phyloP scores from a whole-genome alignment of 2,797 vertebrate species.

The Schizopygopsis pylzovi region DNA sequence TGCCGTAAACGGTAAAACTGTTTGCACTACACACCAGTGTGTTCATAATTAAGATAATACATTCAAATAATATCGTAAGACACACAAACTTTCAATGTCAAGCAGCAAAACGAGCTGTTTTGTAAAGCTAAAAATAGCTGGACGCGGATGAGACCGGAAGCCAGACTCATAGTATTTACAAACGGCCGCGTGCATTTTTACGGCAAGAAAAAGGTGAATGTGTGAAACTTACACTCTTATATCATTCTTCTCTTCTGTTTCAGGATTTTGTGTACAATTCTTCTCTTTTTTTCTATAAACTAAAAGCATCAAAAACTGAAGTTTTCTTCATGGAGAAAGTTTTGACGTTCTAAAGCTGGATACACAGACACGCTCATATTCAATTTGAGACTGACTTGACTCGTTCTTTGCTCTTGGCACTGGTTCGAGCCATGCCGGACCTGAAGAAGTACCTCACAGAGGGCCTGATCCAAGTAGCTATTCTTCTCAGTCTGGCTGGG shows the following conservation, averaged over 20 bases:
- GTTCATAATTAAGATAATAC: too few relatives aligned
- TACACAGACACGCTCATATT: not conserved
- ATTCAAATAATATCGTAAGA: too few relatives aligned
- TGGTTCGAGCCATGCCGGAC: constrained; percentile 69
- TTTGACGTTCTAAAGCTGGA: not conserved
- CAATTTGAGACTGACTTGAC: not conserved
- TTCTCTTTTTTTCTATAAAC: not conserved
- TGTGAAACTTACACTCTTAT: not conserved
- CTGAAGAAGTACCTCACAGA: constrained; percentile 95
- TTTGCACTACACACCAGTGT: too few relatives aligned
- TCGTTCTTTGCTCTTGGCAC: not conserved
- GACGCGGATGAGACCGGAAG: too few relatives aligned
- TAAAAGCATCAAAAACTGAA: not conserved
- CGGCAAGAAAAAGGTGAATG: too few relatives aligned
- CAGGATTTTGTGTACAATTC: not conserved
- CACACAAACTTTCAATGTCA: too few relatives aligned
- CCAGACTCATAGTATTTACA: too few relatives aligned
- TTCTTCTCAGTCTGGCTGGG: constrained; percentile 90
- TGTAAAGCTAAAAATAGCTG: too few relatives aligned
- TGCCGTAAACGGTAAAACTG: too few relatives aligned
- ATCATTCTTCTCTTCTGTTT: not conserved
- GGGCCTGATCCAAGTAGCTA: constrained; percentile 93
- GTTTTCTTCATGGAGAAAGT: not conserved
- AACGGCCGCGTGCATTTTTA: too few relatives aligned
- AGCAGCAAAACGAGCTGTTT: too few relatives aligned